A percentile compares a stretch with the other conserved stretches of the same genome.
phyloP scores from a whole-genome alignment of 2,113 vertebrate genomes.

The Tympanuchus pallidicinctus region DNA sequence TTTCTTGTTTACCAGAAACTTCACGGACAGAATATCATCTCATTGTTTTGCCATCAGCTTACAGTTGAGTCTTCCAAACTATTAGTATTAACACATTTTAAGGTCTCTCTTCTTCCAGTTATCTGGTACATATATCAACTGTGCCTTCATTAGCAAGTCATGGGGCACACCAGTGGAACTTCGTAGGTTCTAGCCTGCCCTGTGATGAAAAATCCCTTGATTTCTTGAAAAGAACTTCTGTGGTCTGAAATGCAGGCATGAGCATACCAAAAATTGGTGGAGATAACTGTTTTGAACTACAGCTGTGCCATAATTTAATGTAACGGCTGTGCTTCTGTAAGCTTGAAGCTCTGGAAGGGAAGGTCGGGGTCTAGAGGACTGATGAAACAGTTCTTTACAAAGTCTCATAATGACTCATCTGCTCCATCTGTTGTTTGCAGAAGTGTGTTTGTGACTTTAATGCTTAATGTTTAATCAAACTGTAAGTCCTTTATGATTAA shows the following conservation, averaged over 20 bases:
- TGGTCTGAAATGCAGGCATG: background rate
- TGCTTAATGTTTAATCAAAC: background rate
- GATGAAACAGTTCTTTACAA: background rate
- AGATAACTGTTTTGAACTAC: background rate
- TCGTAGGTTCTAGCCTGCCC: background rate
- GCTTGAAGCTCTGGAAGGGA: background rate
- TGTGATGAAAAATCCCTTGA: background rate
- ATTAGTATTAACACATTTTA: background rate
- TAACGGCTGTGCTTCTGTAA: background rate
- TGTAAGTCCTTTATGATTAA: background rate
- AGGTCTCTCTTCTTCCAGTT: background rate
- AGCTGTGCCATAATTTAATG: background rate
- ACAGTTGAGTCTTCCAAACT: background rate
- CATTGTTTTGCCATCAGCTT: background rate
- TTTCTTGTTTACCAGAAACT: background rate
- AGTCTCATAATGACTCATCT: background rate
- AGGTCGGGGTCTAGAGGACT: background rate
- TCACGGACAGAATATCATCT: rapidly evolving
- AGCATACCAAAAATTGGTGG: background rate
- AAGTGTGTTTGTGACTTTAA: background rate
- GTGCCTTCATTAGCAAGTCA: background rate
- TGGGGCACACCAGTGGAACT: background rate
- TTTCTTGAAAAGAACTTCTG: background rate
- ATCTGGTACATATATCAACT: background rate
- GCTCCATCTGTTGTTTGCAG: background rate